phyloP scores from a whole-genome alignment of 2,113 vertebrate species.

The Propithecus coquereli region DNA sequence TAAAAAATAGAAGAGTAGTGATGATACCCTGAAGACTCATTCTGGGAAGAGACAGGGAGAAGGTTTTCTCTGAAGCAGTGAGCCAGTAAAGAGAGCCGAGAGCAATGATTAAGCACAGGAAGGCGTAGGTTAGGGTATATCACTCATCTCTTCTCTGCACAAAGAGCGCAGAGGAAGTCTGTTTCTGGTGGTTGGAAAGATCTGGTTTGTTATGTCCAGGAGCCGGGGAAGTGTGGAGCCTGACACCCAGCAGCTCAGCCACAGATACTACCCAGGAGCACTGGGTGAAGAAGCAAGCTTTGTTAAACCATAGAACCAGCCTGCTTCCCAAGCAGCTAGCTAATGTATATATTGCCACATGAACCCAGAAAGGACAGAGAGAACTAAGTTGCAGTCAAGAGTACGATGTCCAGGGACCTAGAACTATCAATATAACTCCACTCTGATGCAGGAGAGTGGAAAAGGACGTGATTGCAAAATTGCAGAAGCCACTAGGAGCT shows the following conservation, averaged over 20 bases:
- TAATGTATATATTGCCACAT: rapidly evolving
- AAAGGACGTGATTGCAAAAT: neutral
- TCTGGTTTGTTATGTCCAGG: neutral
- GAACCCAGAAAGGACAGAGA: neutral
- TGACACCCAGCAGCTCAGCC: neutral
- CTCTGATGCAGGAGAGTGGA: neutral
- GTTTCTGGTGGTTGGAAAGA: neutral
- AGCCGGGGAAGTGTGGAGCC: neutral
- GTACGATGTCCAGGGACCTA: neutral
- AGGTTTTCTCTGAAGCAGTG: neutral
- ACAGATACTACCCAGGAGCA: neutral
- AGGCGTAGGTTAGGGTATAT: neutral
- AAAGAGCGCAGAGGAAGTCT: neutral
- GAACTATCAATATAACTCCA: neutral
- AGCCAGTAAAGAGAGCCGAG: neutral
- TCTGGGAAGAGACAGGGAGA: neutral
- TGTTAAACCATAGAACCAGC: neutral
- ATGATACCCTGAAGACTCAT: neutral
- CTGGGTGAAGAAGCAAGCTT: neutral
- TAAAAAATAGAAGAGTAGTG: neutral
- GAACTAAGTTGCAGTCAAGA: neutral
- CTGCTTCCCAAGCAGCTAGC: neutral
- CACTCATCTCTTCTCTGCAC: neutral
- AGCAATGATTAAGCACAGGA: neutral
- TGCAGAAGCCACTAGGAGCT: neutral